These are phyloP conservation scores for Trinorchestia longiramus DNA, from an alignment of 1,140 invertebrate genomes.

Conservation along the genomic window DNA sequence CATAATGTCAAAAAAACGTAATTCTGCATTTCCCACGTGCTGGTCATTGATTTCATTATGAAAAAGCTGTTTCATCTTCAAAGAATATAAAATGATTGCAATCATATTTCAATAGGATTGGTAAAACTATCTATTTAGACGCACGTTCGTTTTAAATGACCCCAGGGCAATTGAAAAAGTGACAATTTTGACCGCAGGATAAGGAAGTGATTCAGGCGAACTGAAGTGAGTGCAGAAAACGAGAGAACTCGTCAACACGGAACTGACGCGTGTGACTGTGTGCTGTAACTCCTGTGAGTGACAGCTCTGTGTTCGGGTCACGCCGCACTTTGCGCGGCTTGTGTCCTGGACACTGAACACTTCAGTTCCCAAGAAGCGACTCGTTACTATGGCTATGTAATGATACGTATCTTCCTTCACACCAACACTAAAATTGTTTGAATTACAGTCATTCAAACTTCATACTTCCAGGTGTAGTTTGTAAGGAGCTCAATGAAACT, in stretches of 20 bases:
- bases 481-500: background rate
- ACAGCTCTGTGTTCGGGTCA: background rate
- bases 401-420: conserved; percentile 16
- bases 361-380: background rate
- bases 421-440: background rate
- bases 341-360: background rate
- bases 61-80: too few relatives aligned
- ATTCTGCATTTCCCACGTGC: too few relatives aligned
- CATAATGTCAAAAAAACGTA: too few relatives aligned
- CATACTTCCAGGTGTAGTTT: background rate
- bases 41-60: too few relatives aligned
- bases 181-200: background rate
- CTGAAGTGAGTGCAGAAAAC: background rate
- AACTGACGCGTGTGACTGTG: background rate
- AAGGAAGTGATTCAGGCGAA: background rate
- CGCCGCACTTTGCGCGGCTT: too few relatives aligned
- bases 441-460: background rate
- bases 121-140: background rate
- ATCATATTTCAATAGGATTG: background rate
- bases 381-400: background rate
- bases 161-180: background rate
- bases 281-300: background rate
- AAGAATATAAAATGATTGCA: too few relatives aligned
- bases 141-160: background rate
- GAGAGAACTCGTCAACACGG: background rate